Evolutionary conservation across 2,113 vertebrate genomes (phyloP), one percentile per base, ranked within the genome.

Genomic region (Noturus placidus): DNA sequence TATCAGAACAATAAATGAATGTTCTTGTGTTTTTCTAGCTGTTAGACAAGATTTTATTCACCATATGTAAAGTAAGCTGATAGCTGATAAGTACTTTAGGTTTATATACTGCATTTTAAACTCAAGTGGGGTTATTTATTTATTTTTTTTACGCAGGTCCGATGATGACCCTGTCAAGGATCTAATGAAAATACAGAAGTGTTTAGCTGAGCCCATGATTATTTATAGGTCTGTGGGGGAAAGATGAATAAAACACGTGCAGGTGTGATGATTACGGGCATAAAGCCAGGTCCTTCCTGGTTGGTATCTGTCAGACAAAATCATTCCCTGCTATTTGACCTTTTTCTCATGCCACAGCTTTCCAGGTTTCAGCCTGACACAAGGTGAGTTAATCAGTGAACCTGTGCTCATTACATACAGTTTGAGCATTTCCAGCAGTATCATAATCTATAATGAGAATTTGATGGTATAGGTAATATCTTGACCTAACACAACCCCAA

Each of bases 161-260:
- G 72, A 86, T 79, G 90, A 86, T 86, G 82, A 59, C 80, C 70
- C 85, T 91, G 87, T 90, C 22, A 35, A 72, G 87, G 89, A 90
- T 88, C 84, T 74, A 88, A 89, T 90, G 78, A 90, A 89, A 92
- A 93, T 87, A 89, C 84, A 89, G 87, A 83, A 86, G 79, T 79
- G 38, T 77, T 90, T 59, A 88, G 74, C 84, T 85, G 83, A 91
- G 87, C 27, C 90, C 90, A 88, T 91, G 74, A 79, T 78, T 85
- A 80, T 89, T 84, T 78, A 63, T 65, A 90, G 89, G 90, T 90
- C 87, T 89, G 78, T 50, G 87, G 91, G 22, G 25, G 22, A 50
- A 50, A 83, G 69, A 92, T 93, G 86, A 93, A 93, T 92, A 92
- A 92, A 90, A 92, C 89, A 93, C 93, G 30, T 85, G 87, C 88